Conservation (phyloP, 2,888 invertebrate genomes). For the Phortica okadai region DNA sequence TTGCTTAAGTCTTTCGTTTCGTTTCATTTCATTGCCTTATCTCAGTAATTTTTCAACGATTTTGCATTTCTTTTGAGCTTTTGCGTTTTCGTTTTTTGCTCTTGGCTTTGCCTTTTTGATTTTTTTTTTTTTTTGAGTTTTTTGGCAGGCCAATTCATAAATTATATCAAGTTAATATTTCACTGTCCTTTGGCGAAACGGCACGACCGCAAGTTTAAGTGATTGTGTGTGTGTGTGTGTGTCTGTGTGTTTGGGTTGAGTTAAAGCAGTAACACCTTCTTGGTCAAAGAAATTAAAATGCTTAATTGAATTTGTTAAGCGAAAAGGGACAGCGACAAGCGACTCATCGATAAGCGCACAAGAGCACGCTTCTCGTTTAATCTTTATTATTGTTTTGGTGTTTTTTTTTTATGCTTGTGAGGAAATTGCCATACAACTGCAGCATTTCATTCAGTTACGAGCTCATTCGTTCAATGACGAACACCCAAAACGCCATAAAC, state of each 20-base stretch:
- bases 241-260: not conserved
- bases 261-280: constrained; percentile 55
- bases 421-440: not conserved
- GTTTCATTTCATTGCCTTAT: constrained; percentile 4
- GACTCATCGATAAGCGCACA: not conserved
- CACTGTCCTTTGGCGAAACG: constrained; percentile 56
- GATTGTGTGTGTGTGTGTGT: not conserved
- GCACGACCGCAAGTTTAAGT: constrained; percentile 21
- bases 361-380: not conserved
- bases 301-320: constrained; percentile 69
- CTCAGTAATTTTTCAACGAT: constrained; percentile 8
- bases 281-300: constrained; percentile 64
- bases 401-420: not conserved
- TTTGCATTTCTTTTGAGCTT: constrained; percentile 7
- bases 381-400: constrained; percentile 2
- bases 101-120: constrained; percentile 13
- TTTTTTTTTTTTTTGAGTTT: constrained; percentile 17
- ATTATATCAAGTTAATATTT: constrained; percentile 71
- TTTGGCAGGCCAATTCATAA: constrained; percentile 58
- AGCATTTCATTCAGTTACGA: not conserved
- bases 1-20: constrained; percentile 30
- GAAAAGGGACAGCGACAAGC: constrained; percentile 35
- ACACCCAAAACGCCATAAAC: constrained; percentile 59
- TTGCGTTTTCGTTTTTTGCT: constrained; percentile 5
- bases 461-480: constrained; percentile 11